A percentile compares a stretch with the other conserved stretches of the same genome.
phyloP scores from a whole-genome alignment of 2,113 vertebrate genomes.

The Muscicapa adusta region DNA sequence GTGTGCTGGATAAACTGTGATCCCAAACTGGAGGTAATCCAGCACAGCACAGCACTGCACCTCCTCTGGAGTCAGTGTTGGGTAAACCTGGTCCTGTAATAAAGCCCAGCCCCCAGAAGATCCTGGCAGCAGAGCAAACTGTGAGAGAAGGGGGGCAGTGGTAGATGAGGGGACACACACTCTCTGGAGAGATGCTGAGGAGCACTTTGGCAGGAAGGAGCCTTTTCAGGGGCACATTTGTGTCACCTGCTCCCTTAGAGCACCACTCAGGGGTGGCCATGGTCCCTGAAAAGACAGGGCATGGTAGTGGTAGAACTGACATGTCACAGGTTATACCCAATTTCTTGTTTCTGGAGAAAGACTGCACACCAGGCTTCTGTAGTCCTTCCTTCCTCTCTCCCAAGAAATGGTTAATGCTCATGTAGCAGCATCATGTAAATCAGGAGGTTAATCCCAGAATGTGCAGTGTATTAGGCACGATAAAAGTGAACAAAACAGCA shows the following conservation, averaged over 20 bases:
- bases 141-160: not conserved
- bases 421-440: not conserved
- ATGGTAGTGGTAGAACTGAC: not conserved
- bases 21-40: not conserved
- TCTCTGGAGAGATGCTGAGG: not conserved
- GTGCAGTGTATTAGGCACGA: not conserved
- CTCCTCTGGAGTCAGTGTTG: not conserved
- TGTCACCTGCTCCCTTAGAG: not conserved
- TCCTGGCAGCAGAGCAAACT: not conserved
- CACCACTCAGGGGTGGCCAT: not conserved
- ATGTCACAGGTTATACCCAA: not conserved
- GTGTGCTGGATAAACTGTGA: not conserved
- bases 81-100: not conserved
- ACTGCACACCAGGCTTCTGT: rapidly evolving
- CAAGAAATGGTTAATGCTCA: not conserved
- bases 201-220: not conserved
- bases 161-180: not conserved
- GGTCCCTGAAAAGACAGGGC: rapidly evolving
- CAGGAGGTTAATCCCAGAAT: not conserved
- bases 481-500: not conserved
- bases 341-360: not conserved
- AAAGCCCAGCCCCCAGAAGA: not conserved
- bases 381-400: not conserved
- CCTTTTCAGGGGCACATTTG: not conserved
- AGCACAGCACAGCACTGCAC: not conserved